Evolutionary conservation across 1,140 invertebrate species (phyloP).

Genomic region (Neodiprion lecontei): DNA sequence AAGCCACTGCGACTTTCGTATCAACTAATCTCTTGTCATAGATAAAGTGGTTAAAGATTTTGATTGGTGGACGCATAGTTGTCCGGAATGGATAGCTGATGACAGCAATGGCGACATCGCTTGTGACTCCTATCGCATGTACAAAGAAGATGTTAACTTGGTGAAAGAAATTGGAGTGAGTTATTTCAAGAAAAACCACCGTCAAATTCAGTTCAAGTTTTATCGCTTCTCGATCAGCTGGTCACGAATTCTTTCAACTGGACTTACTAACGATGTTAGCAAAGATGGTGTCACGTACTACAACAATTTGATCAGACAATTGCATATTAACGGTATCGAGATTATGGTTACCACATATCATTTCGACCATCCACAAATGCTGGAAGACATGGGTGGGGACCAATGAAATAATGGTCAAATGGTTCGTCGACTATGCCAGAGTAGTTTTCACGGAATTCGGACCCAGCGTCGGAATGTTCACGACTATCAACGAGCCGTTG

Average conservation of each 20-base stretch:
- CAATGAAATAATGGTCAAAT: slow-evolving; percentile 58
- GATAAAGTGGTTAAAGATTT: slow-evolving; percentile 63
- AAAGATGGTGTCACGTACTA: slow-evolving; percentile 65
- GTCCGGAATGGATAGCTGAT: slow-evolving; percentile 62
- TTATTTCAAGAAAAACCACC: slow-evolving; percentile 22
- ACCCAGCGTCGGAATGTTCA: slow-evolving; percentile 26
- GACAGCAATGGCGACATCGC: slow-evolving; percentile 64
- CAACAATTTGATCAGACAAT: slow-evolving; percentile 65
- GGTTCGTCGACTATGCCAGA: slow-evolving; percentile 60
- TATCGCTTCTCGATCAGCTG: slow-evolving; percentile 69
- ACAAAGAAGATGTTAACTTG: slow-evolving; percentile 63
- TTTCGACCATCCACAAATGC: slow-evolving; percentile 63
- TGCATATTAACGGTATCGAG: slow-evolving; percentile 43
- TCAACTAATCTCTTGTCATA: slow-evolving; percentile 13
- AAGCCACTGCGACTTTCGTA: no score
- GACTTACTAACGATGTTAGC: slow-evolving; percentile 58
- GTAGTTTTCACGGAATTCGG: slow-evolving; percentile 29
- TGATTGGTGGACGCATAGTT: slow-evolving; percentile 66
- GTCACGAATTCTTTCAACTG: slow-evolving; percentile 62
- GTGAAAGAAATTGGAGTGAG: slow-evolving; percentile 59
- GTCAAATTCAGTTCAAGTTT: slow-evolving; percentile 39
- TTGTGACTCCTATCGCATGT: slow-evolving; percentile 67
- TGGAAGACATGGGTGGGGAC: slow-evolving; percentile 69
- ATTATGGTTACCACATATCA: slow-evolving; percentile 41
- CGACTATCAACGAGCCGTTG: slow-evolving; percentile 20